Conservation (phyloP, 1,140 invertebrate genomes). For the Onthophagus taurus region DNA sequence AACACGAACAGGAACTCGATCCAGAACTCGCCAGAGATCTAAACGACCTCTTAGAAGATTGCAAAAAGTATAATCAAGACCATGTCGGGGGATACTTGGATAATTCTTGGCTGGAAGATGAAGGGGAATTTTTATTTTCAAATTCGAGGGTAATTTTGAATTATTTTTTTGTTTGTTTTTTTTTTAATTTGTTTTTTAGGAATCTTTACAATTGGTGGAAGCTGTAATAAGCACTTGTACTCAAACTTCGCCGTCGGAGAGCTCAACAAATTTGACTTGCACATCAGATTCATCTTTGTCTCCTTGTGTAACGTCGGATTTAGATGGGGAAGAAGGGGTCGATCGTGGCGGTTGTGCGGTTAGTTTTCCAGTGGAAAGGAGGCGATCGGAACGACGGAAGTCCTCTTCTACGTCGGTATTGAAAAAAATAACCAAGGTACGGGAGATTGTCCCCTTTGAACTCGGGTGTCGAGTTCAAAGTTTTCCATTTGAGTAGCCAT, state of each 20-base stretch:
- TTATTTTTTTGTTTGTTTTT: conserved; percentile 8
- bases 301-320: conserved; percentile 21
- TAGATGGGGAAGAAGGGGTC: conserved; percentile 15
- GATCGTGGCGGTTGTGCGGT: too few relatives aligned
- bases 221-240: conserved; percentile 14
- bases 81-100: too few relatives aligned
- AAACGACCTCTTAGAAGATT: too few relatives aligned
- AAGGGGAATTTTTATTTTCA: too few relatives aligned
- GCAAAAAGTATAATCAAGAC: too few relatives aligned
- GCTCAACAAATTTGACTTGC: conserved; percentile 31
- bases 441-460: not conserved
- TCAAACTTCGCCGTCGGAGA: conserved; percentile 26
- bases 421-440: conserved; percentile 21
- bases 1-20: too few relatives aligned
- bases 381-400: conserved; percentile 14
- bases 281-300: conserved; percentile 29
- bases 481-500: conserved; percentile 26
- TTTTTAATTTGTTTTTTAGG: not conserved
- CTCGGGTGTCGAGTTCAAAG: not conserved
- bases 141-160: too few relatives aligned
- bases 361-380: too few relatives aligned
- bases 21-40: too few relatives aligned
- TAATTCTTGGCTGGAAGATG: too few relatives aligned
- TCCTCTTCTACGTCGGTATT: conserved; percentile 28
- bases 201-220: conserved; percentile 5